These are phyloP conservation scores for Propithecus perrieri DNA, from an alignment of 2,797 vertebrate species.

Conservation along the genomic window DNA sequence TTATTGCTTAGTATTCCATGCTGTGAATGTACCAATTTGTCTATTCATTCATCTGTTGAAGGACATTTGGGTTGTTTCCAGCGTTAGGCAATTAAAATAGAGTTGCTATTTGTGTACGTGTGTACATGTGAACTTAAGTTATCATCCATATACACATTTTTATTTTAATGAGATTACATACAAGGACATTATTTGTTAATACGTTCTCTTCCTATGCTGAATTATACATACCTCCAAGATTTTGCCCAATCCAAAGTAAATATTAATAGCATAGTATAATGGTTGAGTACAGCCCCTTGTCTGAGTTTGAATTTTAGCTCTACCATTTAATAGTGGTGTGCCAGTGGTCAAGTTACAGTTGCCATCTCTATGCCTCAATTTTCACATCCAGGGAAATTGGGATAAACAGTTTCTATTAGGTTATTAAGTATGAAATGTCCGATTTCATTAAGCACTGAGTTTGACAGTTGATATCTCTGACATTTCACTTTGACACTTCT, in stretches of 20 bases:
- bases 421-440: no score
- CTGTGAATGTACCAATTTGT: not conserved
- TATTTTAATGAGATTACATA: not conserved
- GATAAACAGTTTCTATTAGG: not conserved
- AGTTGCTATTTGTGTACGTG: not conserved
- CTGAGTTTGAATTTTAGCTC: not conserved
- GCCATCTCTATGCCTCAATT: not conserved
- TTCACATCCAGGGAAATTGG: not conserved
- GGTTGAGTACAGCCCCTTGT: not conserved
- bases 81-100: not conserved
- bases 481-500: no score
- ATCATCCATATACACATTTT: not conserved
- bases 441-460: no score
- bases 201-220: not conserved
- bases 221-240: not conserved
- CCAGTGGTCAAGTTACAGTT: not conserved
- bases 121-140: not conserved
- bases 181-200: not conserved
- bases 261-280: not conserved
- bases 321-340: not conserved
- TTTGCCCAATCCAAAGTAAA: not conserved
- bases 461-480: no score
- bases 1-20: not conserved
- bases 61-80: not conserved
- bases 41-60: conserved; percentile 5